Percentiles rank a stretch among this genome's conserved stretches.
Evolutionary conservation across 2,888 invertebrate genomes (phyloP).

Genomic region (Creontiades dilutus): DNA sequence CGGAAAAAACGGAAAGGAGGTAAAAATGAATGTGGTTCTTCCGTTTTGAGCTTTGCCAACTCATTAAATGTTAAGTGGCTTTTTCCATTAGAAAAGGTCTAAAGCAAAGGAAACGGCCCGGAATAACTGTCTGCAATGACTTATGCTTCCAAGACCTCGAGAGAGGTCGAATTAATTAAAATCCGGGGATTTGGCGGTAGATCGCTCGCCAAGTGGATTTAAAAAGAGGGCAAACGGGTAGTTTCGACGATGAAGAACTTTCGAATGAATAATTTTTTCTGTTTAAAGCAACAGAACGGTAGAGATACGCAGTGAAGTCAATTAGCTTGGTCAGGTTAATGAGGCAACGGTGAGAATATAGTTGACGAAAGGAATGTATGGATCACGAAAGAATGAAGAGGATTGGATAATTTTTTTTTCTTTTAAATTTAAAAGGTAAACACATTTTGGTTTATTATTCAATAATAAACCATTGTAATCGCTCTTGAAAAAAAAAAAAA

Average conservation of each 20-base stretch:
- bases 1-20: conserved; percentile 15
- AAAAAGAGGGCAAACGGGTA: not conserved
- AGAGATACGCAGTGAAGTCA: conserved; percentile 10
- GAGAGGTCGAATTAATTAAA: conserved; percentile 70
- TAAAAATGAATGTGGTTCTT: conserved; percentile 68
- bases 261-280: conserved; percentile 70
- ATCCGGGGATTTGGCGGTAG: conserved; percentile 68
- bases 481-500: too few relatives aligned
- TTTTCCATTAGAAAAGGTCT: conserved; percentile 71
- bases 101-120: conserved; percentile 68
- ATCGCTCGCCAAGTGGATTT: conserved; percentile 67
- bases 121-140: conserved; percentile 71
- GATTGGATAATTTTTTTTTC: not conserved
- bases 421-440: not conserved
- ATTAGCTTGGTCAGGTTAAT: conserved; percentile 40
- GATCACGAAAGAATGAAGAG: not conserved
- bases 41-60: conserved; percentile 67
- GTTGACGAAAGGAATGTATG: not conserved
- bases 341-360: not conserved
- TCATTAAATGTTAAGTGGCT: conserved; percentile 71
- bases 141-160: conserved; percentile 60
- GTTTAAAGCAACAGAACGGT: conserved; percentile 62
- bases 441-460: too few relatives aligned
- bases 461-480: too few relatives aligned
- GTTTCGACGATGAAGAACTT: conserved; percentile 59